Conservation (phyloP, 2,113 vertebrate genomes). For the Pteruthius melanotis region DNA sequence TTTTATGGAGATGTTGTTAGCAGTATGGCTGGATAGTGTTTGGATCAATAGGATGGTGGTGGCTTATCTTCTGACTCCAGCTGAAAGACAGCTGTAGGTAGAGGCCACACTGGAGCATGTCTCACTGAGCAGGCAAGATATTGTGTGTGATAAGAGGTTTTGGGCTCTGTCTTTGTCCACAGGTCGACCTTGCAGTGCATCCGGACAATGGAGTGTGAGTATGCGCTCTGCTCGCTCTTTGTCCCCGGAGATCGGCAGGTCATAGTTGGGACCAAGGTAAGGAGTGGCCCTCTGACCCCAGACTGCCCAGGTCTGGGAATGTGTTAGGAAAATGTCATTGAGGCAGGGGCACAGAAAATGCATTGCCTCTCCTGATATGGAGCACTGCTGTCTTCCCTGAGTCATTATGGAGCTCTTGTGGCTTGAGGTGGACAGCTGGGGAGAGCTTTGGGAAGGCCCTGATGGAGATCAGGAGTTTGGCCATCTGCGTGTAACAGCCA, state of each 20-base stretch:
- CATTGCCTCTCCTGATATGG: not conserved
- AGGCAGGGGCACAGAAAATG: not conserved
- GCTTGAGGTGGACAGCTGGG: not conserved
- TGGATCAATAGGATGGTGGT: not conserved
- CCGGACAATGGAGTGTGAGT: constrained; percentile 92
- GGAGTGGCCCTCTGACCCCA: not conserved
- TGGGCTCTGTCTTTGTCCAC: not conserved
- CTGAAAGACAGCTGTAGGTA: not conserved
- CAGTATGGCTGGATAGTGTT: not conserved
- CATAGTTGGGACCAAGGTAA: constrained; percentile 92
- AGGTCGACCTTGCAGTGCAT: constrained; percentile 94
- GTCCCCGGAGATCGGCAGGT: constrained; percentile 95
- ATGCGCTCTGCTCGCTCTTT: constrained; percentile 91
- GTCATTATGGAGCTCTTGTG: not conserved
- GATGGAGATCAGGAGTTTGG: not conserved
- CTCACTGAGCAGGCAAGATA: not conserved
- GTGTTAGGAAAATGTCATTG: not conserved
- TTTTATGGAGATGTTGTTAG: not conserved
- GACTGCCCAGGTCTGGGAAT: not conserved
- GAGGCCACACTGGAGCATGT: not conserved
- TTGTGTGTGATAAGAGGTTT: not conserved
- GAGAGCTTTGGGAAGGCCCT: not conserved
- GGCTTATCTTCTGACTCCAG: not conserved
- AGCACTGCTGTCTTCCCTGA: not conserved
- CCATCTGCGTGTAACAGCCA: not conserved